Percentiles rank a stretch among this genome's conserved stretches.
phyloP scores from a whole-genome alignment of 2,888 invertebrate genomes.

The Thalpophila matura region DNA sequence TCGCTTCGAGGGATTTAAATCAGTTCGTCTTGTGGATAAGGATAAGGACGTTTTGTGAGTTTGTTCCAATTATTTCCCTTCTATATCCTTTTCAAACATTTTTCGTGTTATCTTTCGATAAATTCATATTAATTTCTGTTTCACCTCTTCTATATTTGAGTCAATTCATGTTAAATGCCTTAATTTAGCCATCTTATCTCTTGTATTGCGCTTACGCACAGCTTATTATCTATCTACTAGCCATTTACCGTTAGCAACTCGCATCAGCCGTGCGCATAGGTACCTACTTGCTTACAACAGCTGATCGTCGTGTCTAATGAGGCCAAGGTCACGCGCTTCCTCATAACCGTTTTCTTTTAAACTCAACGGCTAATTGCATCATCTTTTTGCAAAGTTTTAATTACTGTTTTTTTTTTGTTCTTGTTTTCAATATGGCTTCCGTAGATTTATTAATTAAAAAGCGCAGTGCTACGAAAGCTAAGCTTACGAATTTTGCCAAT shows the following conservation, averaged over 20 bases:
- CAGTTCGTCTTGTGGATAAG: background rate
- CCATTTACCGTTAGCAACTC: too few species aligned
- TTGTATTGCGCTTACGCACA: too few species aligned
- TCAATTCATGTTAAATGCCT: background rate
- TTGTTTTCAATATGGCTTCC: background rate
- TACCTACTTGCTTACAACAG: too few species aligned
- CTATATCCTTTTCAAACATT: background rate
- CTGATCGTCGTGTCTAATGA: too few species aligned
- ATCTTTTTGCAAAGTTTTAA: too few species aligned
- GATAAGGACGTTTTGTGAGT: background rate
- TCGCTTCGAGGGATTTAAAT: background rate
- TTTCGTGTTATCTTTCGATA: background rate
- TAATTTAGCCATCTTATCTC: background rate
- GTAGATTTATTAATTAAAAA: too few species aligned
- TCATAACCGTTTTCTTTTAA: background rate
- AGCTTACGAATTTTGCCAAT: background rate
- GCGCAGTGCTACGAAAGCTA: background rate
- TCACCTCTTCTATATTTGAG: background rate
- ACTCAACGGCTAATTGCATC: background rate
- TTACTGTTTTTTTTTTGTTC: background rate
- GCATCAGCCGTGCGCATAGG: too few species aligned
- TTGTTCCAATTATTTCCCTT: background rate
- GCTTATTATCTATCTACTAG: too few species aligned
- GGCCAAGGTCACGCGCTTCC: background rate
- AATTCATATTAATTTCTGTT: background rate